Percentiles rank a stretch among this genome's conserved stretches.
phyloP scores from a whole-genome alignment of 2,888 invertebrate species.

The Siphlonurus alternatus region DNA sequence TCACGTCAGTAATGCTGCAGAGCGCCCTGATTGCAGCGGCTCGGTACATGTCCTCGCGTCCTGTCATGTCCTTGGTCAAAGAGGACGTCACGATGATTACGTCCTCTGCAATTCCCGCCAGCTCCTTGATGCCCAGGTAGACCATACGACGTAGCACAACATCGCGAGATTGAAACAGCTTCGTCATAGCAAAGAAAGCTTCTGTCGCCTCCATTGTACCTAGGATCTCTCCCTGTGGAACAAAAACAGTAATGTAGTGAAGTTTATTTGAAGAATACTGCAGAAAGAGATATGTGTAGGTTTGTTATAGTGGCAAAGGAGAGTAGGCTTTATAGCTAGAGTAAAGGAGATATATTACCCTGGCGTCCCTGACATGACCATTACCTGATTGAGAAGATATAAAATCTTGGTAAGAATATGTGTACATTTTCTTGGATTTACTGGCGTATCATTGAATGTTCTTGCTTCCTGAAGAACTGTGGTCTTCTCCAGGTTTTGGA shows the following conservation, averaged over 20 bases:
- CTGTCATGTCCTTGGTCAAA: conserved; percentile 96
- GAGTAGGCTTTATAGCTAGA: no score
- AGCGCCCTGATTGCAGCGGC: conserved; percentile 94
- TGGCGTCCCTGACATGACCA: no score
- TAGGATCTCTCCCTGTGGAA: conserved; percentile 60
- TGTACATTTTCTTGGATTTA: conserved; percentile 93
- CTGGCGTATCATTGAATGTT: conserved; percentile 94
- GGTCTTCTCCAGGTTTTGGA: conserved; percentile 87
- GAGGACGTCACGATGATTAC: conserved; percentile 98
- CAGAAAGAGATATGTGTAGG: no score
- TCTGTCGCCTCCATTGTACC: conserved; percentile 94
- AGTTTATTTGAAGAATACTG: neutral
- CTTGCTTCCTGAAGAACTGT: conserved; percentile 93
- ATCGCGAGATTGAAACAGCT: conserved; percentile 95
- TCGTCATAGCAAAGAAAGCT: conserved; percentile 98
- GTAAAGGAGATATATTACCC: no score
- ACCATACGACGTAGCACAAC: conserved; percentile 87
- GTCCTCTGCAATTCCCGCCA: conserved; percentile 90
- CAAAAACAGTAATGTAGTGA: neutral
- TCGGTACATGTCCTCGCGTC: conserved; percentile 79
- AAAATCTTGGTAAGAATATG: conserved; percentile 91
- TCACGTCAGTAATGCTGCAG: conserved; percentile 89
- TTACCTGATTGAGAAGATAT: conserved; percentile 80
- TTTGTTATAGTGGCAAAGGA: neutral
- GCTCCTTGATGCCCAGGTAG: conserved; percentile 88